A percentile compares a stretch with the other conserved stretches of the same genome.
Conservation (phyloP, 2,113 vertebrate genomes). For the Myotis davidii region DNA sequence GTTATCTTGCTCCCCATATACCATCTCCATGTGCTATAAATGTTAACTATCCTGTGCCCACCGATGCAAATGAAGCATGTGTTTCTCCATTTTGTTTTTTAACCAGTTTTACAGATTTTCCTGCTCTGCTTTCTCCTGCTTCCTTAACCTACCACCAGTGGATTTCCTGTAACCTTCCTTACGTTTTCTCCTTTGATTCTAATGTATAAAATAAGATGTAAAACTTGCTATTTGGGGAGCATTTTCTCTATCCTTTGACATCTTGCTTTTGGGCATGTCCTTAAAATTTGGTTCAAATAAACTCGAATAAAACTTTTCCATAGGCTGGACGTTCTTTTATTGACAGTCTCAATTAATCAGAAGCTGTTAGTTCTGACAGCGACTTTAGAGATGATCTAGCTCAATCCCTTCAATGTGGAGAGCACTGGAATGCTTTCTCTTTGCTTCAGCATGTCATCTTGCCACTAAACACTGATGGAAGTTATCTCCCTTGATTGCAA, state of each 20-base stretch:
- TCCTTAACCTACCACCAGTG: not conserved
- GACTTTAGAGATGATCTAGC: not conserved
- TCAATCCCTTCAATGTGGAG: not conserved
- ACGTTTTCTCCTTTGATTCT: not conserved
- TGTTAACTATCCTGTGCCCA: not conserved
- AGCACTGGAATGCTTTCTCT: not conserved
- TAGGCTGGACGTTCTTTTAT: not conserved
- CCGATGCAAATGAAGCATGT: not conserved
- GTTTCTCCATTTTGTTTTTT: not conserved
- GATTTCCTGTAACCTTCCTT: not conserved
- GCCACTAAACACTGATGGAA: not conserved
- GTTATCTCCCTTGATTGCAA: not conserved
- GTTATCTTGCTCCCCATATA: not conserved
- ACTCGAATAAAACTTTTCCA: not conserved
- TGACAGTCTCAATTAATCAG: not conserved
- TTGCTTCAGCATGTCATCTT: slow-evolving; percentile 14
- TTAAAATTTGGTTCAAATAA: not conserved
- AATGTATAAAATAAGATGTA: not conserved
- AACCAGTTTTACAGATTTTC: not conserved
- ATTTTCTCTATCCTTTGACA: not conserved
- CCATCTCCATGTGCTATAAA: not conserved
- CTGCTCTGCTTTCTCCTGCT: not conserved
- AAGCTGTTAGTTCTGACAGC: not conserved
- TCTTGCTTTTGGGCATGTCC: not conserved
- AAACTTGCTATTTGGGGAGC: not conserved